These are phyloP conservation scores for Eulemur rubriventer DNA, from an alignment of 2,797 vertebrate genomes.

Conservation along the genomic window DNA sequence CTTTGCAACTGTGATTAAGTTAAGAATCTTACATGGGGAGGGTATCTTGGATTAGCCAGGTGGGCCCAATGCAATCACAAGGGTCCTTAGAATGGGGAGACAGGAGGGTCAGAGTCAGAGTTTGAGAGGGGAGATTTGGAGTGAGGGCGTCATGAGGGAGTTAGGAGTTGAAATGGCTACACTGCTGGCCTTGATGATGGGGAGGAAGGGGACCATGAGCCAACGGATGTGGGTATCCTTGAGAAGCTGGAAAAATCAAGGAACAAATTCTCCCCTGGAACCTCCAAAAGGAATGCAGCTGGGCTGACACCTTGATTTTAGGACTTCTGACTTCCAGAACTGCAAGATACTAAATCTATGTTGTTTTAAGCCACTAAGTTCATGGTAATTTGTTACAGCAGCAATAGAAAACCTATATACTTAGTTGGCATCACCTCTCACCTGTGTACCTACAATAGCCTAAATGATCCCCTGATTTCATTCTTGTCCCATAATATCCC, in stretches of 20 bases:
- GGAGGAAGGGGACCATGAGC: background rate
- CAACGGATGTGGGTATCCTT: background rate
- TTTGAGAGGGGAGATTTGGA: background rate
- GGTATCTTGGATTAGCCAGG: background rate
- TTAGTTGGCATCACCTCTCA: no score
- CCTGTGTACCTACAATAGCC: background rate
- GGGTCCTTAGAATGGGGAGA: background rate
- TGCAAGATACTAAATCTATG: background rate
- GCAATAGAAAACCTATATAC: background rate
- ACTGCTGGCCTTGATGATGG: no score
- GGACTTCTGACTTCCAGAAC: background rate
- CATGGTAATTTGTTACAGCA: background rate
- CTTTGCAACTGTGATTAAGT: background rate
- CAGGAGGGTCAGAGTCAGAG: background rate
- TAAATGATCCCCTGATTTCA: background rate
- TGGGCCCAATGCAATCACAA: background rate
- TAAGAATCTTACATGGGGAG: no score
- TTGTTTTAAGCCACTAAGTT: background rate
- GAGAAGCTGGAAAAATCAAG: background rate
- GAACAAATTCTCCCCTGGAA: background rate
- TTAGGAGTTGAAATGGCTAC: background rate
- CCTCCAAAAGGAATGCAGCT: background rate
- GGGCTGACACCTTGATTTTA: background rate
- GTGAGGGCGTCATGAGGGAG: background rate
- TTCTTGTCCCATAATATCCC: background rate